Base-by-base conservation (phyloP, 2,797 vertebrate species). In the Dipus sagitta region DNA sequence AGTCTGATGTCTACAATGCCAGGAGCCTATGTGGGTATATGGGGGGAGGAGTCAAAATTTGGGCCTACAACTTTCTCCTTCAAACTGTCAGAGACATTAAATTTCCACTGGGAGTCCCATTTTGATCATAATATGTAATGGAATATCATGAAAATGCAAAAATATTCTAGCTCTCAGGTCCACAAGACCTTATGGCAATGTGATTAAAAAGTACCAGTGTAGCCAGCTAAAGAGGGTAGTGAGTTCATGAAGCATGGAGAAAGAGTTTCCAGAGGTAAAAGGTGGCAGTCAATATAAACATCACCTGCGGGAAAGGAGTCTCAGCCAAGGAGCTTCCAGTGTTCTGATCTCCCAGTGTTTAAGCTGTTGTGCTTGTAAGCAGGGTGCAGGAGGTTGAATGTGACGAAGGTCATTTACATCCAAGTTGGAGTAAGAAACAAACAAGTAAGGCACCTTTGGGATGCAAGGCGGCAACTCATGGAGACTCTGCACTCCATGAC, bases 91-190 rank as follows among this genome's bases (percentile, higher is more conserved):
- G 17, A 23, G 26, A 81, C 72, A 54, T 77, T 81, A 62, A 42
- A 78, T 88, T 94, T 86, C 20, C n/a, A 70, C 18, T 32, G 9
- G 54, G 30, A 75, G 28, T 38, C 65, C 87, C 88, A n/a, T 24
- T 68, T 93, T 65, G 47, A 91, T 67, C 80, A 80, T 38, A 91
- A 38, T 88, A 54, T 28, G 67, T 58, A 84, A 88, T 78, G 20
- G 34, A 47, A 80, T 9, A 91, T 65, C 74, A 80, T 20, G 72
- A 81, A 54, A 84, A 13, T 28, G 14, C 7, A 74, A 64, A 71
- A 82, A 64, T 15, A 42, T 92, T 18, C 20, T 60, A 58, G 23
- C 26, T 58, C 60, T 83, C 34, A 88, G 26, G n/a, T 76, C 52
- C 54, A 76, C 60, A 94, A 75, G 74, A 74, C 52, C 78, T 20